Evolutionary conservation across 2,113 vertebrate species (phyloP), one percentile per base, ranked within the genome.

Genomic region (Monarcha castaneiventris): DNA sequence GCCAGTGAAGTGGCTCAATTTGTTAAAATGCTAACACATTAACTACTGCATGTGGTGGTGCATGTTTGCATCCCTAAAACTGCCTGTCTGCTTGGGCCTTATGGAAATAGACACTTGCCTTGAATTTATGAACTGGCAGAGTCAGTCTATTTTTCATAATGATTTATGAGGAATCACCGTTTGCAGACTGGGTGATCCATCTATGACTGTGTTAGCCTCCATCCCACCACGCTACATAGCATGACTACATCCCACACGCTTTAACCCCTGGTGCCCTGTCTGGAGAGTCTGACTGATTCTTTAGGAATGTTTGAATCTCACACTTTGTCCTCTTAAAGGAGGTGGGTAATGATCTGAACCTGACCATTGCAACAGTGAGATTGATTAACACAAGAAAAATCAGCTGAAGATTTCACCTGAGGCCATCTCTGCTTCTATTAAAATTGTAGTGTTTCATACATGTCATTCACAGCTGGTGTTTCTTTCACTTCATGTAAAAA

Each of bases 11-110:
- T 97, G 96, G 87, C 95, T 97, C 97, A 93, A 97, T 98, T 98
- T 97, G 97, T 98, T 98, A 97, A 98, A 98, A 98, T 92, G 97
- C 94, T 95, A 97, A 90, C 96, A 94, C 89, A 95, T 97, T 97
- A 97, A 96, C 95, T 97, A 87, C 90, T 96, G 95, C 89, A 96
- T 93, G 90, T 94, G 90, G 79, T 29, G 74, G 89, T 89, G 87
- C 81, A 96, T 88, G 93, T 97, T 97, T 97, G 91, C 92, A 96
- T 97, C 77, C 80, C 87, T 89, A 97, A 82, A 49, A 61, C 64
- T 93, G 93, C 86, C 89, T 92, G 83, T 89, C 96, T 96, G 92
- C 89, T 84, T 79, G 41, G 75, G 89, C 71, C 92, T 86, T 96
- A 94, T 86, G 87, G 95, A 94, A 97, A 90, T 72, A 89, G 86